Evolutionary conservation across 2,113 vertebrate species (phyloP).

Genomic region (Panthera uncia): DNA sequence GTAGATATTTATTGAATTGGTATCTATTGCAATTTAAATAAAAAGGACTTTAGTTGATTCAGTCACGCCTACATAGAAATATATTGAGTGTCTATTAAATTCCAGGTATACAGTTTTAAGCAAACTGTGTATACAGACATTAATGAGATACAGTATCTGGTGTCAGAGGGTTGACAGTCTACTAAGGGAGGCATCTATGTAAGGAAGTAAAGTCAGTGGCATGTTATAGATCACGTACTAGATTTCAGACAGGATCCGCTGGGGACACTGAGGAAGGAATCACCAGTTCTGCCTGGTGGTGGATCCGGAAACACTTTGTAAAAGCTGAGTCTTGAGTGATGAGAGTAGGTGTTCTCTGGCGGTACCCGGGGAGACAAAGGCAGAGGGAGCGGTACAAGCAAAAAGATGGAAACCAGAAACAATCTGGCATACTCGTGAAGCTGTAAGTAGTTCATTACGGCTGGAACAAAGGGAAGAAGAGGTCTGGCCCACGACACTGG

Average conservation of each 20-base stretch:
- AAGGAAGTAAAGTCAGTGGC: slow-evolving; percentile 26
- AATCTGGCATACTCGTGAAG: neutral
- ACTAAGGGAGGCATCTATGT: neutral
- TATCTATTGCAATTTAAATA: slow-evolving; percentile 11
- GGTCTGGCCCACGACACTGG: neutral
- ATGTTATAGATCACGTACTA: neutral
- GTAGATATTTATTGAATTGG: neutral
- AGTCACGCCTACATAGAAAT: slow-evolving; percentile 23
- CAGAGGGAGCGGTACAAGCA: neutral
- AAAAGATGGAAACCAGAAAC: neutral
- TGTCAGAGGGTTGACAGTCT: neutral
- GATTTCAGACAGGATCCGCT: neutral
- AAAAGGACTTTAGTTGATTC: slow-evolving; percentile 33
- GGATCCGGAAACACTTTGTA: neutral
- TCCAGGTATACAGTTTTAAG: neutral
- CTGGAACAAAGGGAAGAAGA: neutral
- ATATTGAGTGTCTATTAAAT: slow-evolving; percentile 32
- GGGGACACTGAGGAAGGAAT: neutral
- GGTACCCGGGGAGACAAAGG: neutral
- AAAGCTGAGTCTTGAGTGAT: neutral
- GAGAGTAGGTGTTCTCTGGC: neutral
- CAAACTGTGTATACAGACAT: neutral
- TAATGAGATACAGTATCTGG: neutral
- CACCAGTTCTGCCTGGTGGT: neutral
- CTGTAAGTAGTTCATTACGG: neutral